Base-by-base conservation (phyloP, 2,888 invertebrate genomes). In the Timema podura region DNA sequence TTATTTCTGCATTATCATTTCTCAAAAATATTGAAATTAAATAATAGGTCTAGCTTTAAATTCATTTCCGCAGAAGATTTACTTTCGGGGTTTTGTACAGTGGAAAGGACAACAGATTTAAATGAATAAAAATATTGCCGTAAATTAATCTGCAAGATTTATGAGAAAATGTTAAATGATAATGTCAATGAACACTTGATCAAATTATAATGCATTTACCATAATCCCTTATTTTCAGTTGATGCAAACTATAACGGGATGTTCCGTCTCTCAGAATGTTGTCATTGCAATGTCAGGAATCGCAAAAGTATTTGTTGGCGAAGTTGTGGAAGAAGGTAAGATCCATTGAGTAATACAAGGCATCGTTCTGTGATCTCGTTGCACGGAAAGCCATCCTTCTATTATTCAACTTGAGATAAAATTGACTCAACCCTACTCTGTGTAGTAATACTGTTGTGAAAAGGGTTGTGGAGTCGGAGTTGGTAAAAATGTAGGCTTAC, bases 201-300 rank as follows among this genome's bases (percentile, higher is more conserved):
- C 30, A 30, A 30, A 30, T 30, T 30, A 3, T 30, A 30, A 30
- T 30, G 3, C n/a, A 13, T 11, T 51, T 48, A 13, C n/a, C 13
- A 64, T 16, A 46, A 7, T 54, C 11, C 5, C 48, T 65, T 13
- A 9, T 68, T 79, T 79, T 11, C 79, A 89, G 86, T 81, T 91
- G 72, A 98, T 99, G 95, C 97, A 98, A 83, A 96, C 97, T 0
- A 96, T 98, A 71, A 96, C 98, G 0, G 98, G 98, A 0, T 92
- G 95, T 79, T 93, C 97, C 0, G 95, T 98, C 0, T 96, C 97
- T 0, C 98, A 98, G 80, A 98, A 98, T 85, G 98, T 98, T 65
- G 98, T 99, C 0, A 99, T 99, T 77, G 98, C 99, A 0, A 98
- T 99, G 95, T 95, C 99, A 15, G 99, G 99, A 74, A 97, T 98